A percentile compares a stretch with the other conserved stretches of the same genome.
Conservation (phyloP, 35 echinoderm and acorn worm species). For the Stichopus chloronotus region DNA sequence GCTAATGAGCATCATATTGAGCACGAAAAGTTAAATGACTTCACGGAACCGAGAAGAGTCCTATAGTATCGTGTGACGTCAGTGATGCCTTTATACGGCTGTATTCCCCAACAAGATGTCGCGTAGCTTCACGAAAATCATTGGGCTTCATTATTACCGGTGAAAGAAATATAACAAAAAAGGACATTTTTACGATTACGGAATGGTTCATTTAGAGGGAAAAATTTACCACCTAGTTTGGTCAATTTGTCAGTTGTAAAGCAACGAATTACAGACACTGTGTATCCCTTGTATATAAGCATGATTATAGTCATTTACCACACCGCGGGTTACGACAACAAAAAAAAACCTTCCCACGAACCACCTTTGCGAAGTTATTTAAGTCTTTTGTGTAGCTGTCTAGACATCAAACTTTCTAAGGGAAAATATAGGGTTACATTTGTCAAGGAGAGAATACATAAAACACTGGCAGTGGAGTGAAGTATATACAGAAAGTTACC, state of each 20-base stretch:
- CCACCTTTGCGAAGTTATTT: no score
- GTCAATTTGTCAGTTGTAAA: background rate
- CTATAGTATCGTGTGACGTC: background rate
- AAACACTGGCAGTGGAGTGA: no score
- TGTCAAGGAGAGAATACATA: no score
- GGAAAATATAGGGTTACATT: no score
- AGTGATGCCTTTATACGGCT: background rate
- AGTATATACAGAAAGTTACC: no score
- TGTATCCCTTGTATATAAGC: no score
- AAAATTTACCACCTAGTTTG: background rate
- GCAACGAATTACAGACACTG: no score
- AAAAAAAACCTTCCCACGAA: no score
- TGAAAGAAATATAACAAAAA: slow-evolving; percentile 2
- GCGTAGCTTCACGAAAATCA: slow-evolving; percentile 8
- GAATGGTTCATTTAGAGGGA: background rate
- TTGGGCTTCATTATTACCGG: background rate
- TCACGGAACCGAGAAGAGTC: background rate
- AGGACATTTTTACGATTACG: background rate
- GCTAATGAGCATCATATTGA: background rate
- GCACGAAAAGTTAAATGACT: background rate
- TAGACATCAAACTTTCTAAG: no score
- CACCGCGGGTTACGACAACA: no score
- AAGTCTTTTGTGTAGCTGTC: no score
- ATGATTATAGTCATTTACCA: no score
- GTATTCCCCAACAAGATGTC: background rate